A percentile compares a stretch with the other conserved stretches of the same genome.
Conservation (phyloP, 92 coral and sea anemone genomes). For the Pocillopora grandis region DNA sequence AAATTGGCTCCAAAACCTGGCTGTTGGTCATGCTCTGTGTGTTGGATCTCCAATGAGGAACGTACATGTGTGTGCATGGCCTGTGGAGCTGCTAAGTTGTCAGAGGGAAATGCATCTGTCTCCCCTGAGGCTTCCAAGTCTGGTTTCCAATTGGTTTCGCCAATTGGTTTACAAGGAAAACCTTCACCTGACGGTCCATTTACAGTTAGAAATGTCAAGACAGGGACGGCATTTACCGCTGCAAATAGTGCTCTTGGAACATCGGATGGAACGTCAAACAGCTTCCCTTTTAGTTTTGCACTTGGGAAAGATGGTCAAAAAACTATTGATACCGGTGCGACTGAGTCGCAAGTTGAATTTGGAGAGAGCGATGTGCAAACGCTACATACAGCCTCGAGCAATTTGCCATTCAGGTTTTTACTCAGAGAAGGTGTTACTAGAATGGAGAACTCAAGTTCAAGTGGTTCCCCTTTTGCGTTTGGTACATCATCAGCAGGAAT, state of each 20-base stretch:
- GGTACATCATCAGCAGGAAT: constrained; percentile 28
- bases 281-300: neutral
- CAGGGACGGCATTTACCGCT: neutral
- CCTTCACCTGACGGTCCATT: constrained; percentile 10
- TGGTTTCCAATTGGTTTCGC: constrained; percentile 5
- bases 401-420: neutral
- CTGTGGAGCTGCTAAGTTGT: constrained; percentile 63
- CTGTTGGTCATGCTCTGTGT: constrained; percentile 80
- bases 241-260: no score
- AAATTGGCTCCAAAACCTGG: constrained; percentile 78
- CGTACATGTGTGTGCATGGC: constrained; percentile 61
- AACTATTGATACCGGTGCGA: neutral
- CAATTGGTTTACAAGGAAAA: neutral
- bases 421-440: neutral
- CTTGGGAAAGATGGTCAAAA: neutral
- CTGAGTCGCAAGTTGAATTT: constrained; percentile 7
- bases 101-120: neutral
- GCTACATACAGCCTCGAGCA: neutral
- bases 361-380: neutral
- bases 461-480: constrained; percentile 36
- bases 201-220: neutral
- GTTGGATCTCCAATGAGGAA: constrained; percentile 59
- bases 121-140: constrained; percentile 2
- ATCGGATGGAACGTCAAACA: neutral
- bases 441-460: neutral